Percentiles rank a stretch among this genome's conserved stretches.
Evolutionary conservation across 2,888 invertebrate genomes (phyloP).

Genomic region (Agrochola lota): DNA sequence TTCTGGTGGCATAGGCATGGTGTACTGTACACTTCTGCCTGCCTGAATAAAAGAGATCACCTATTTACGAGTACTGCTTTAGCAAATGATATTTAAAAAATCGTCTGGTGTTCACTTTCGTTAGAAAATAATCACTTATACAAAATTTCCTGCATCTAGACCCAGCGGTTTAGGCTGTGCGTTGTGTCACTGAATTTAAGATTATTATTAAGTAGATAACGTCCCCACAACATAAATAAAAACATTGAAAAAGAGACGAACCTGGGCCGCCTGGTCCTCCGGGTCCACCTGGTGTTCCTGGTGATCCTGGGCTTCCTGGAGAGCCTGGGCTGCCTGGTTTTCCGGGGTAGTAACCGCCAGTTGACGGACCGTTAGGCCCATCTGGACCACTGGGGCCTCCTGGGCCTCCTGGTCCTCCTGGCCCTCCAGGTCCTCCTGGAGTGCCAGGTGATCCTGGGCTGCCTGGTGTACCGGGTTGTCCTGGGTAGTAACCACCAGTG

Average conservation of each 20-base stretch:
- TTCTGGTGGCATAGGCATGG: too few species aligned
- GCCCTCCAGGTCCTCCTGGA: constrained; percentile 68
- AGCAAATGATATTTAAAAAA: neutral
- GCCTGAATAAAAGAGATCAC: too few species aligned
- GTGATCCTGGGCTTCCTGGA: constrained; percentile 26
- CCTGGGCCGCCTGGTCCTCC: constrained; percentile 59
- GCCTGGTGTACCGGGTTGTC: constrained; percentile 57
- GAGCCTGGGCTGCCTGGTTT: constrained; percentile 60
- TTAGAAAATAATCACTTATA: neutral
- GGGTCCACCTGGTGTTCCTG: constrained; percentile 66
- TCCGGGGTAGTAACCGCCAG: constrained; percentile 61
- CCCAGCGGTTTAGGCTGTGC: neutral
- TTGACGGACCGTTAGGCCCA: constrained; percentile 65
- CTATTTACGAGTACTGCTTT: too few species aligned
- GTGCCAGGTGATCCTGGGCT: constrained; percentile 64
- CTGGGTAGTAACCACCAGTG: constrained; percentile 68
- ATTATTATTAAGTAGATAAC: neutral
- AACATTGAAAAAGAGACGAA: neutral
- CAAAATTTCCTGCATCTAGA: neutral
- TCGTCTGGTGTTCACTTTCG: neutral
- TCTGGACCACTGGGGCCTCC: constrained; percentile 63
- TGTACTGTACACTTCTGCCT: too few species aligned
- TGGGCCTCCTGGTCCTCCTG: constrained; percentile 61
- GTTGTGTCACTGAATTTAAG: neutral
- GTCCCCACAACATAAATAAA: too few species aligned